Evolutionary conservation across 1,140 invertebrate species (phyloP).

Genomic region (Oncopeltus fasciatus): DNA sequence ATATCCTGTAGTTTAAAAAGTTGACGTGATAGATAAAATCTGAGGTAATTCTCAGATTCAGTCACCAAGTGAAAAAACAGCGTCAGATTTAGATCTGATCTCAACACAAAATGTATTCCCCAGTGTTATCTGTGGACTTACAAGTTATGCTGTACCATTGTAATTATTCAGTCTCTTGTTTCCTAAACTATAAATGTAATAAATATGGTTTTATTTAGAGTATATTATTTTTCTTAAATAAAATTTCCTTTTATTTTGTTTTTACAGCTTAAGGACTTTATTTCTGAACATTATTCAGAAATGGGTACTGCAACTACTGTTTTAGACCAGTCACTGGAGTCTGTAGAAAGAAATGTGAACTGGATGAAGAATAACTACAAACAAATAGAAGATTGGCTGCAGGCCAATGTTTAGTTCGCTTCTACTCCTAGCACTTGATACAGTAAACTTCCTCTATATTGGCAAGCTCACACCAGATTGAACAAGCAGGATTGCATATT

Average conservation of each 20-base stretch:
- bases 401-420: not conserved
- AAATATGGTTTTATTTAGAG: too few species aligned
- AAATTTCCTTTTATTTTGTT: slow-evolving; percentile 12
- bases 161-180: too few species aligned
- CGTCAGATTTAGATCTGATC: too few species aligned
- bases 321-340: slow-evolving; percentile 20
- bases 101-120: too few species aligned
- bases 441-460: not conserved
- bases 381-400: slow-evolving; percentile 11
- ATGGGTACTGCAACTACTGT: slow-evolving; percentile 17
- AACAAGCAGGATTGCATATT: not conserved
- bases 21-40: too few species aligned
- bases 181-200: too few species aligned
- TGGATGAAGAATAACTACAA: slow-evolving; percentile 20
- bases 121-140: too few species aligned
- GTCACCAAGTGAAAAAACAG: too few species aligned
- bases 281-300: slow-evolving; percentile 3
- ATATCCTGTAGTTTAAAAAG: too few species aligned
- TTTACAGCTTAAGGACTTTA: slow-evolving; percentile 20
- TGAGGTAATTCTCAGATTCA: too few species aligned
- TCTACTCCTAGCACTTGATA: not conserved
- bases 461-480: not conserved
- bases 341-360: slow-evolving; percentile 15
- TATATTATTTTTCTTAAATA: too few species aligned
- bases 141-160: too few species aligned